Evolutionary conservation across 1,140 invertebrate genomes (phyloP).

Genomic region (Formica exsecta): DNA sequence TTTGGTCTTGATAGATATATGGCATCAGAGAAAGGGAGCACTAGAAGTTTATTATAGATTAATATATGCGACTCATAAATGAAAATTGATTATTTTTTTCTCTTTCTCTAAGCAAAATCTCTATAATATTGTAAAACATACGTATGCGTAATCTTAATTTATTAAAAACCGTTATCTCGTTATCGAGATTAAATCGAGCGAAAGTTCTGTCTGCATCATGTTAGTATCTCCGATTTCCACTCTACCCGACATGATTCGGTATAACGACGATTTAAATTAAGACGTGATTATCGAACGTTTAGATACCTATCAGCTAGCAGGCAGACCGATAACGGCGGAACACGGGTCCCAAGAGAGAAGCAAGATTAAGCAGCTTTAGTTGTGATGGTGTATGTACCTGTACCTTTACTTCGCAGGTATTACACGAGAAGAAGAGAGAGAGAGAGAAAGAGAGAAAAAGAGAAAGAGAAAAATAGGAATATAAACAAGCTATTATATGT

Average conservation of each 20-base stretch:
- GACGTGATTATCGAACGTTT: conserved; percentile 35
- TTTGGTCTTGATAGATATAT: too few species aligned
- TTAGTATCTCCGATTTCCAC: neutral
- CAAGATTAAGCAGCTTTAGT: conserved; percentile 16
- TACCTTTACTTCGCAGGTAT: neutral
- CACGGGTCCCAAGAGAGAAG: neutral
- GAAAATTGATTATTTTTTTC: neutral
- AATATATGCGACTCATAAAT: neutral
- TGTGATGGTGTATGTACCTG: neutral
- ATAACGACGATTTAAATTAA: conserved; percentile 37
- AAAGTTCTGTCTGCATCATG: neutral
- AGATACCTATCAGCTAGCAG: conserved; percentile 21
- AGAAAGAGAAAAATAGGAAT: neutral
- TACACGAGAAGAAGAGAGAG: neutral
- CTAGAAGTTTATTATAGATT: neutral
- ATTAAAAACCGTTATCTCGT: neutral
- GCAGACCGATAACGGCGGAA: neutral
- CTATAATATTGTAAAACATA: neutral
- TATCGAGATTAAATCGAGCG: neutral
- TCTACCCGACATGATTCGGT: neutral
- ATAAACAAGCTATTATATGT: neutral
- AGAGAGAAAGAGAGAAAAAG: neutral
- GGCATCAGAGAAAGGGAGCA: neutral
- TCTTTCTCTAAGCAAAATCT: neutral
- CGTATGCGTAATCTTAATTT: neutral